A percentile compares a stretch with the other conserved stretches of the same genome.
Evolutionary conservation across 2,113 vertebrate species (phyloP).

Genomic region (Oncorhynchus kisutch): DNA sequence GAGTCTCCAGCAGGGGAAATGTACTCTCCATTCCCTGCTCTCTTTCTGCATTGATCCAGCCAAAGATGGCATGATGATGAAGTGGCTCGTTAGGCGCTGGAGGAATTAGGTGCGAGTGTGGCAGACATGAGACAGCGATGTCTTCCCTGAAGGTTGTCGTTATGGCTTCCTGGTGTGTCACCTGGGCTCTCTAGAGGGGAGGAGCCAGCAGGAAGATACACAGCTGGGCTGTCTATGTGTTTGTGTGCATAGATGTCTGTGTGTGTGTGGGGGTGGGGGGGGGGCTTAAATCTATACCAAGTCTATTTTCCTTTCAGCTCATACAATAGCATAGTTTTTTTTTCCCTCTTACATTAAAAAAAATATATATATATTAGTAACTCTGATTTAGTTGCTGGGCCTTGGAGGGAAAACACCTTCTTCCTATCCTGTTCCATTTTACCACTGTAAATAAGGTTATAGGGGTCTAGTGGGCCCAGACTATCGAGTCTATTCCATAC

Average conservation of each 20-base stretch:
- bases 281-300: too few relatives aligned
- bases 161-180: conserved; percentile 42
- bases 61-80: conserved; percentile 64
- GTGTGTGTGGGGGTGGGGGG: too few relatives aligned
- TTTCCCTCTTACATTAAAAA: too few relatives aligned
- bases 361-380: too few relatives aligned
- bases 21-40: conserved; percentile 38
- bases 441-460: not conserved
- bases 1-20: conserved; percentile 48
- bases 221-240: conserved; percentile 3
- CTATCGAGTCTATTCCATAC: not conserved
- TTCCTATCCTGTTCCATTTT: not conserved
- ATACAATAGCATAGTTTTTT: too few relatives aligned
- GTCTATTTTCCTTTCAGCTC: too few relatives aligned
- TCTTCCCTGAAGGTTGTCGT: conserved; percentile 21
- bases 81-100: conserved; percentile 67
- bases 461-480: not conserved
- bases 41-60: conserved; percentile 58
- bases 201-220: conserved; percentile 10
- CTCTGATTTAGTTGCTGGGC: too few relatives aligned
- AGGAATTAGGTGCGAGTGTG: conserved; percentile 55
- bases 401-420: too few relatives aligned
- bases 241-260: conserved; percentile 10
- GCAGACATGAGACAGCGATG: conserved; percentile 48
- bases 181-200: conserved; percentile 33